Evolutionary conservation across 2,113 vertebrate genomes (phyloP).

Genomic region (Passer montanus): DNA sequence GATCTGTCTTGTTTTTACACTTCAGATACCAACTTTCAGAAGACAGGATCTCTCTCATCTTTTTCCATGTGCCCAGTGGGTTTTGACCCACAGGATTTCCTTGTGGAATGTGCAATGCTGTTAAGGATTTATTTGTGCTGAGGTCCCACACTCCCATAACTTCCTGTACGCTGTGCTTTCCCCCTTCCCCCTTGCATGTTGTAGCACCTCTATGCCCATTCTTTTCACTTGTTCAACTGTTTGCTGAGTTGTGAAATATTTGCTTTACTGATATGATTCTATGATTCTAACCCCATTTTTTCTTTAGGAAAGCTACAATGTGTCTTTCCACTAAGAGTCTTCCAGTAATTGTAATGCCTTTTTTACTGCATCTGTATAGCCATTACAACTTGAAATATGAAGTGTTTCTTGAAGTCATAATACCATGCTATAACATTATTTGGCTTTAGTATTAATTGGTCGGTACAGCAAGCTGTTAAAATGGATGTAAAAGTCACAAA

Average conservation of each 20-base stretch:
- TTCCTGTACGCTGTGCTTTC: not conserved
- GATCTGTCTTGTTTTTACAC: not conserved
- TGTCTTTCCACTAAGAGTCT: not conserved
- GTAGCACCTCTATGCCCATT: not conserved
- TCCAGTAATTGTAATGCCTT: not conserved
- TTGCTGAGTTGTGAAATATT: not conserved
- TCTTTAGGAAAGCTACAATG: not conserved
- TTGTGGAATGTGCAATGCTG: fast-evolving
- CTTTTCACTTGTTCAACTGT: not conserved
- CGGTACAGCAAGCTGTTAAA: not conserved
- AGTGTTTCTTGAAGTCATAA: not conserved
- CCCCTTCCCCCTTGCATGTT: not conserved
- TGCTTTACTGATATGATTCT: not conserved
- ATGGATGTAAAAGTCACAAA: not conserved
- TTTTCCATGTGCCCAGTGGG: not conserved
- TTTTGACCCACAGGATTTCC: not conserved
- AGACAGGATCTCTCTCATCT: not conserved
- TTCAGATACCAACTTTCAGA: not conserved
- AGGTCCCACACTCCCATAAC: not conserved
- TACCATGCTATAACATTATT: not conserved
- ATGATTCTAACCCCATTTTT: not conserved
- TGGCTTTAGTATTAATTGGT: not conserved
- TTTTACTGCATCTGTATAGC: not conserved
- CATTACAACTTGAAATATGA: not conserved
- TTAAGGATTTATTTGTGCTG: not conserved